A percentile compares a stretch with the other conserved stretches of the same genome.
phyloP scores from a whole-genome alignment of 2,113 vertebrate genomes.

The Vulpes ferrilata region DNA sequence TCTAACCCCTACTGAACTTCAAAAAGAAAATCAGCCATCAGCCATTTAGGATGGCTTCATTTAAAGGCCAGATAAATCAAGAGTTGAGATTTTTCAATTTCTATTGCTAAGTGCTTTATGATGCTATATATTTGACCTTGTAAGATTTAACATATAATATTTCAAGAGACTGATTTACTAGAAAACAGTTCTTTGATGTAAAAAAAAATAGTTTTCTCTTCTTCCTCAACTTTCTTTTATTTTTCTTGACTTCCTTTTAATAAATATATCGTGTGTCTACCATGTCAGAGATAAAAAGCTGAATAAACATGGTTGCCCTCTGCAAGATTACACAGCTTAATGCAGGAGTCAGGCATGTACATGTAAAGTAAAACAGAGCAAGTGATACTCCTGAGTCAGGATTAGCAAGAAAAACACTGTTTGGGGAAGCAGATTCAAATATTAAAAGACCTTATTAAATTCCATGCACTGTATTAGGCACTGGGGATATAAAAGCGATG shows the following conservation, averaged over 20 bases:
- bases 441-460: not conserved
- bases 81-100: constrained; percentile 14
- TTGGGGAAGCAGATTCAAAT: not conserved
- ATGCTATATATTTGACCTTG: not conserved
- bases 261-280: not conserved
- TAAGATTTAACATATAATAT: not conserved
- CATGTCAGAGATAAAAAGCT: not conserved
- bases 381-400: not conserved
- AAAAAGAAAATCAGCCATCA: not conserved
- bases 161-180: constrained; percentile 10
- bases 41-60: not conserved
- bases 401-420: not conserved
- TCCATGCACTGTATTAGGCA: not conserved
- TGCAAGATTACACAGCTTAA: not conserved
- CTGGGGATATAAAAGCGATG: not conserved
- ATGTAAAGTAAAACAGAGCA: not conserved
- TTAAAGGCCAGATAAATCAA: constrained; percentile 1
- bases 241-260: not conserved
- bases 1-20: constrained; percentile 37
- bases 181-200: not conserved
- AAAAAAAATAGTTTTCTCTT: constrained; percentile 24
- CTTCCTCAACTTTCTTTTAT: not conserved
- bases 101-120: not conserved
- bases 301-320: not conserved
- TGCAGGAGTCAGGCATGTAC: not conserved